Percentiles rank a stretch among this genome's conserved stretches.
Conservation (phyloP, 2,797 vertebrate species). For the Chrysocyon brachyurus region DNA sequence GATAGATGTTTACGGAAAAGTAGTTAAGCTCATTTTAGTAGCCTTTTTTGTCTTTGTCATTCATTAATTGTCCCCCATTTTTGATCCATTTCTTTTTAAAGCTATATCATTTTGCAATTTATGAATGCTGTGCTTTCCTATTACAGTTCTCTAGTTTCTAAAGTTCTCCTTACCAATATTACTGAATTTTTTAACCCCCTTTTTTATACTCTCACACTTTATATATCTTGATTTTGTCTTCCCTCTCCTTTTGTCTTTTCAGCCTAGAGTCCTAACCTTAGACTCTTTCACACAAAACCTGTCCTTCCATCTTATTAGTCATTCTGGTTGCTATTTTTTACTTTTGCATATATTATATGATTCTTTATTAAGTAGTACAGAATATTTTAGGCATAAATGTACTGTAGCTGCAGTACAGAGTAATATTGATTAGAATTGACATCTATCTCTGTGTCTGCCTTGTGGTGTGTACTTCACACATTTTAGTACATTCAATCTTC, state of each 20-base stretch:
- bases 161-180: neutral
- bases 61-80: conserved; percentile 54
- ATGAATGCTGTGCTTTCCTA: neutral
- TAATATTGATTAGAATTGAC: neutral
- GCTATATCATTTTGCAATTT: neutral
- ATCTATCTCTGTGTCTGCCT: neutral
- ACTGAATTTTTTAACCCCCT: neutral
- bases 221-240: neutral
- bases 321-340: conserved; percentile 16
- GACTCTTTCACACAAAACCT: neutral
- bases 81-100: conserved; percentile 35
- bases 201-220: neutral
- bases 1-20: neutral
- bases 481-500: neutral
- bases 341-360: conserved; percentile 24
- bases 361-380: conserved; percentile 14
- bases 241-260: conserved; percentile 47
- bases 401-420: neutral
- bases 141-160: neutral
- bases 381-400: neutral
- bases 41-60: conserved; percentile 8
- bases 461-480: neutral
- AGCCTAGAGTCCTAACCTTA: neutral
- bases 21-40: neutral
- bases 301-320: neutral